These are phyloP conservation scores for Xerus rutilus DNA, from an alignment of 2,797 vertebrate genomes.

Conservation along the genomic window DNA sequence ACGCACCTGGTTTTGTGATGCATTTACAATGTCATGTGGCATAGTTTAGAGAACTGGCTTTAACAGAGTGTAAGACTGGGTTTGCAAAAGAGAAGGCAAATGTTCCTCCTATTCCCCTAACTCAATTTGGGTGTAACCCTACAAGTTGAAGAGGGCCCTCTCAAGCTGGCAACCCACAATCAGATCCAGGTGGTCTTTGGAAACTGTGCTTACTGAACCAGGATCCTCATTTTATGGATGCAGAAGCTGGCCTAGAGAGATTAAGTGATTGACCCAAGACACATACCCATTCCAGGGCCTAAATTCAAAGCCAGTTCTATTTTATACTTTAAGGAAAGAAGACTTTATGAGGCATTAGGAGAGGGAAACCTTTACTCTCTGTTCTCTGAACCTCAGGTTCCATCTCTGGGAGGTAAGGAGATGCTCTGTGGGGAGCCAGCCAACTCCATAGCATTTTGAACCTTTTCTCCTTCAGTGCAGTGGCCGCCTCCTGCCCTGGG, in stretches of 20 bases:
- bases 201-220: not conserved
- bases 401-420: not conserved
- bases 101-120: too few species aligned
- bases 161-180: not conserved
- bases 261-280: not conserved
- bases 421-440: not conserved
- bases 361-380: not conserved
- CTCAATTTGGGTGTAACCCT: not conserved
- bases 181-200: not conserved
- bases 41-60: not conserved
- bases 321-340: not conserved
- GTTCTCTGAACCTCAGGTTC: not conserved
- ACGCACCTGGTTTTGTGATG: not conserved
- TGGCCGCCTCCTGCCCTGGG: not conserved
- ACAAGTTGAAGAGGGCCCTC: not conserved
- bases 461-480: not conserved
- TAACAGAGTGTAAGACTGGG: not conserved
- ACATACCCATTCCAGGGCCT: not conserved
- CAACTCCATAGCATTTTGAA: not conserved
- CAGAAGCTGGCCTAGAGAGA: not conserved
- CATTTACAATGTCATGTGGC: not conserved
- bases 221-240: not conserved
- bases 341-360: not conserved
- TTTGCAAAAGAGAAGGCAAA: not conserved
- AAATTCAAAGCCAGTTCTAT: not conserved